A percentile compares a stretch with the other conserved stretches of the same genome.
Conservation (phyloP, 2,888 invertebrate species). For the Smittia sp. region DNA sequence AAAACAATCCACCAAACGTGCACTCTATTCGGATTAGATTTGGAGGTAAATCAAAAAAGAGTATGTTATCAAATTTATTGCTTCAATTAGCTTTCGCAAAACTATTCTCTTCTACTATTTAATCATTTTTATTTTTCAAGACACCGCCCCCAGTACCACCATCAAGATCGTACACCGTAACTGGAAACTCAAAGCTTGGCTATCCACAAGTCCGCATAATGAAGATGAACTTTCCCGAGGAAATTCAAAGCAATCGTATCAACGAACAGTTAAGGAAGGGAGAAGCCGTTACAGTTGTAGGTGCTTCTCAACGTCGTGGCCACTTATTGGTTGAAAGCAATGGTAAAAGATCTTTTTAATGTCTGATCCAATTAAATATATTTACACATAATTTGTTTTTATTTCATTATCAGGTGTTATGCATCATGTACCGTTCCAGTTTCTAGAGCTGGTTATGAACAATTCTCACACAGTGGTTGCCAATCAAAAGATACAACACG, state of each 20-base stretch:
- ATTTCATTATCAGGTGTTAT: constrained; percentile 52
- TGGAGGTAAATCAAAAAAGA: constrained; percentile 57
- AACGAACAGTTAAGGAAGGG: constrained; percentile 68
- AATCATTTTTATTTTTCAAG: constrained; percentile 49
- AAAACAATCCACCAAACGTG: constrained; percentile 89
- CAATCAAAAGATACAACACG: constrained; percentile 13
- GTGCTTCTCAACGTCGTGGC: constrained; percentile 81
- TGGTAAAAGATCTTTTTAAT: constrained; percentile 50
- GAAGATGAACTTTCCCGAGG: constrained; percentile 82
- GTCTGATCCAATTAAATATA: background rate
- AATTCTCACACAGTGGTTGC: constrained; percentile 41
- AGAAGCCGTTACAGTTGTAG: constrained; percentile 82
- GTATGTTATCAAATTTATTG: background rate
- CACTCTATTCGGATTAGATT: constrained; percentile 82
- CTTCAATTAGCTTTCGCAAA: background rate
- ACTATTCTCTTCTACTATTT: constrained; percentile 39
- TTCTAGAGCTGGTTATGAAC: constrained; percentile 64
- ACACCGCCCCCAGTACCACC: constrained; percentile 90
- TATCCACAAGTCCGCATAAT: constrained; percentile 90
- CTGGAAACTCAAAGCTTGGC: constrained; percentile 84
- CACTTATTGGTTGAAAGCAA: constrained; percentile 84
- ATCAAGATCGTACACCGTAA: constrained; percentile 84
- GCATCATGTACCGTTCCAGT: constrained; percentile 79
- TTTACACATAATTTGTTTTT: background rate
- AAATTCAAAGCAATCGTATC: constrained; percentile 44